These are phyloP conservation scores for Panopea generosa DNA, from an alignment of 2,888 invertebrate species.

Conservation along the genomic window DNA sequence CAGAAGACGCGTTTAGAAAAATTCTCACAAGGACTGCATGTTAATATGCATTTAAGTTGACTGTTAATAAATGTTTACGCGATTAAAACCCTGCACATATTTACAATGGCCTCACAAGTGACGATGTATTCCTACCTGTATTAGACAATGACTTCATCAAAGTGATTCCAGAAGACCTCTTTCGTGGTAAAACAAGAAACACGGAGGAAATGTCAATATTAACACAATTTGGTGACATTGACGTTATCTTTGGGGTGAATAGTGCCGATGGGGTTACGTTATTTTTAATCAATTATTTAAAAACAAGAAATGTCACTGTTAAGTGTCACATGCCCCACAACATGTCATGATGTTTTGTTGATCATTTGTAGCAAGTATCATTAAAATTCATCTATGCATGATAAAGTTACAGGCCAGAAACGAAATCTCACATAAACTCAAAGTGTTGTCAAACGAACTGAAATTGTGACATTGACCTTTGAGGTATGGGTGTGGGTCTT, in stretches of 20 bases:
- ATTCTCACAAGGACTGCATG: conserved; percentile 8
- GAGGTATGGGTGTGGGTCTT: too few relatives aligned
- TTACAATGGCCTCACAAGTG: neutral
- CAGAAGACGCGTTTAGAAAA: neutral
- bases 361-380: too few relatives aligned
- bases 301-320: too few relatives aligned
- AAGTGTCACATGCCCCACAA: too few relatives aligned
- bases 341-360: too few relatives aligned
- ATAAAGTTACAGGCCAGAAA: too few relatives aligned
- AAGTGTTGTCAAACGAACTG: too few relatives aligned
- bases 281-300: too few relatives aligned
- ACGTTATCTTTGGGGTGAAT: conserved; percentile 11
- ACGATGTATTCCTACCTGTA: neutral
- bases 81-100: neutral
- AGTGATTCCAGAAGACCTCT: neutral
- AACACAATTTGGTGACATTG: neutral
- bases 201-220: conserved; percentile 3
- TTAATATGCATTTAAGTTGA: neutral
- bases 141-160: conserved; percentile 13
- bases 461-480: too few relatives aligned
- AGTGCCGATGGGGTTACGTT: neutral
- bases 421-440: too few relatives aligned
- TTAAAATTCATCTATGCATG: too few relatives aligned
- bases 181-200: neutral
- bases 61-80: conserved; percentile 11